A percentile compares a stretch with the other conserved stretches of the same genome.
phyloP scores from a whole-genome alignment of 2,888 invertebrate species.

The Copidosoma aretas region DNA sequence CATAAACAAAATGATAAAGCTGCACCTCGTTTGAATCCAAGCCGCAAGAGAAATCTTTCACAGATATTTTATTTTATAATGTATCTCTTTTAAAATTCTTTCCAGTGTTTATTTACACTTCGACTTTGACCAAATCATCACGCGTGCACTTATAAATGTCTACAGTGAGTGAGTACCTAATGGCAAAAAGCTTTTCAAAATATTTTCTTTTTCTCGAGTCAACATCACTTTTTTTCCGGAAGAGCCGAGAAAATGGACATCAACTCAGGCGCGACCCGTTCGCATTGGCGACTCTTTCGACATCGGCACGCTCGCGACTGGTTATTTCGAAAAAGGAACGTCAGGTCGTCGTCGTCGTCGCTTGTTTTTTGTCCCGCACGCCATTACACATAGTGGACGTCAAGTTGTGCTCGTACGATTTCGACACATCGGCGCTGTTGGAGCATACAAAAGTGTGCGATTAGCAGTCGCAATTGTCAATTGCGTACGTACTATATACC shows the following conservation, averaged over 20 bases:
- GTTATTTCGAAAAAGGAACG: slow-evolving; percentile 28
- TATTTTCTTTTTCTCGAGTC: not conserved
- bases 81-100: not conserved
- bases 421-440: not conserved
- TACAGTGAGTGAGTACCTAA: not conserved
- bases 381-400: not conserved
- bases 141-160: not conserved
- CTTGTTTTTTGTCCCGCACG: not conserved
- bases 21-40: too few species aligned
- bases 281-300: slow-evolving; percentile 20
- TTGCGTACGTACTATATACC: not conserved
- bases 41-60: too few species aligned
- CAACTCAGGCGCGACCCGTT: not conserved
- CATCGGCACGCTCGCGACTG: not conserved
- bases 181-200: not conserved
- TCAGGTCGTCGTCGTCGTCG: slow-evolving; percentile 6
- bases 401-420: not conserved
- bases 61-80: too few species aligned
- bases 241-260: too few species aligned
- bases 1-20: too few species aligned
- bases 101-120: not conserved
- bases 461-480: not conserved
- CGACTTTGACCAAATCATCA: not conserved
- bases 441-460: not conserved
- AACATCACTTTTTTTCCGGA: not conserved